Evolutionary conservation across 2,113 vertebrate genomes (phyloP).

Genomic region (Rallus limicola): DNA sequence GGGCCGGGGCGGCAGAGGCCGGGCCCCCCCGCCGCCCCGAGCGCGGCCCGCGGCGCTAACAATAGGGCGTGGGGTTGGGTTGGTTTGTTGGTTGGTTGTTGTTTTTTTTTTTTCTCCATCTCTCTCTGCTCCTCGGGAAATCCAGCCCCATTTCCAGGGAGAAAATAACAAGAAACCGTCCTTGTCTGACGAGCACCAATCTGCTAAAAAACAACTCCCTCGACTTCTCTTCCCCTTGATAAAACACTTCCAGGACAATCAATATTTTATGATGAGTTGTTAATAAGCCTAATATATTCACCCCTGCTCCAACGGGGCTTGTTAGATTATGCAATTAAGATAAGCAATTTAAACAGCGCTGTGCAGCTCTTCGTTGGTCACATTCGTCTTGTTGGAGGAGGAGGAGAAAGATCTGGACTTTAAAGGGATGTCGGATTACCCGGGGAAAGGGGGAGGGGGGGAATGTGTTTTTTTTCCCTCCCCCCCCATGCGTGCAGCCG

Average conservation of each 20-base stretch:
- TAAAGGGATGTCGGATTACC: not conserved
- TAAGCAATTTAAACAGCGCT: slow-evolving; percentile 63
- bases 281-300: slow-evolving; percentile 64
- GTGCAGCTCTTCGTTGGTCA: not conserved
- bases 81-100: no score
- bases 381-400: not conserved
- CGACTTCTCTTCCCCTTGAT: slow-evolving; percentile 23
- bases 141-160: not conserved
- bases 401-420: not conserved
- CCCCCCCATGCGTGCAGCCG: not conserved
- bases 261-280: slow-evolving; percentile 70
- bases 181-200: not conserved
- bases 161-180: not conserved
- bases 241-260: slow-evolving; percentile 54
- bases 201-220: slow-evolving; percentile 30
- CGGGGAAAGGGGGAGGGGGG: no score
- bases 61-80: not conserved
- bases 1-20: not conserved
- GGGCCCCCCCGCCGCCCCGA: not conserved
- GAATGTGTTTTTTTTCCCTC: not conserved
- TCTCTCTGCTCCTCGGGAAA: not conserved
- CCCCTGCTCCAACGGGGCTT: slow-evolving; percentile 56
- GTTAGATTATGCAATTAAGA: slow-evolving; percentile 69
- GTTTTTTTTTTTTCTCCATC: no score
- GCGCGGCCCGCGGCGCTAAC: not conserved